Evolutionary conservation across 2,113 vertebrate genomes (phyloP), one percentile per base, ranked within the genome.

Genomic region (Corvus cornix): DNA sequence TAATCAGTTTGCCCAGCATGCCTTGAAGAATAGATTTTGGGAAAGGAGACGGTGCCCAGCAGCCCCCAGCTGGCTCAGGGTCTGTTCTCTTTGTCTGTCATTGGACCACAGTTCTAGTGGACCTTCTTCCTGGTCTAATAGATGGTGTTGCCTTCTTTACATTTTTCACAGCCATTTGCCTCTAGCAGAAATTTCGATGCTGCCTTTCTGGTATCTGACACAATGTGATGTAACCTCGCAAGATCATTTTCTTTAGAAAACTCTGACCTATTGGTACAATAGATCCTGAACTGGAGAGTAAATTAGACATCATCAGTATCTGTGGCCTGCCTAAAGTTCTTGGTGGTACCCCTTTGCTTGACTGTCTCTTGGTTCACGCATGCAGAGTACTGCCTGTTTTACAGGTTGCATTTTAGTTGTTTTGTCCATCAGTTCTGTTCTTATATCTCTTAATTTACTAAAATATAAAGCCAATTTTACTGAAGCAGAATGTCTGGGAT

Each of bases 231-330:
- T 35, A 44, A 52, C 28, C 2, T 74, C 52, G n/a, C 21, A 4
- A 2, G 11, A 5, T 26, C 12, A n/a, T 84, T 80, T 79, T 35
- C 39, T 68, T 53, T 27, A n/a, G 48, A 67, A 75, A 85, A 44
- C 3, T 1, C 0, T 37, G 22, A 28, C 3, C 16, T 11, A 1
- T 37, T 72, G 15, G 33, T 53, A 14, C 20, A 81, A 17, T 17
- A 17, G 21, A 9, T 82, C 43, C 35, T 60, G 48, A 79, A 60
- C 10, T 67, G 19, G 7, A 70, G 28, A 70, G 16, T 22, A 58
- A 70, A 46, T 52, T 11, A 48, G 33, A 58, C 6, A 1, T 11
- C 30, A 33, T 51, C 51, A 44, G 7, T 14, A 16, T 41, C 24
- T 41, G 13, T 58, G n/a, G 41, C 30, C 31, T 69, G 64, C 6